Evolutionary conservation across 2,113 vertebrate species (phyloP).

Genomic region (Gymnarchus niloticus): DNA sequence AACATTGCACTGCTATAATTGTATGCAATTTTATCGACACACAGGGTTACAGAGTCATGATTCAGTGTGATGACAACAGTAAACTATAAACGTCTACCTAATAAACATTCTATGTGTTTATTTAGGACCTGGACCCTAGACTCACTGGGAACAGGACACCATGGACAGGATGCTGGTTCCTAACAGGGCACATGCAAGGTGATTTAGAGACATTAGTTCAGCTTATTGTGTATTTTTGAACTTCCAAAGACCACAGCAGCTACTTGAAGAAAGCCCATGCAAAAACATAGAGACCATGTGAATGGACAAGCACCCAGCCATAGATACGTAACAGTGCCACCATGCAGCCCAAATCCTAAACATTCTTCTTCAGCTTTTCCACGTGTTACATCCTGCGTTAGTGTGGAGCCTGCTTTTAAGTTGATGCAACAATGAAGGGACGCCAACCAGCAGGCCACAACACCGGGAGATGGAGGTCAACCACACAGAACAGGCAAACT

Average conservation of each 20-base stretch:
- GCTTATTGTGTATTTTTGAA: too few species aligned
- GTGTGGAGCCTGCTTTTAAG: too few species aligned
- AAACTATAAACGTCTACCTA: neutral
- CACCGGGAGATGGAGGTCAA: too few species aligned
- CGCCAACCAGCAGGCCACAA: too few species aligned
- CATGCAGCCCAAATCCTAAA: neutral
- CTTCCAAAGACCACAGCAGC: neutral
- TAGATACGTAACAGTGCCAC: too few species aligned
- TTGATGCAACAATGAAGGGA: too few species aligned
- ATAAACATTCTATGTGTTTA: too few species aligned
- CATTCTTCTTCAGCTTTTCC: too few species aligned
- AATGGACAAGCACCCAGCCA: neutral
- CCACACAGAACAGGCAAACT: too few species aligned
- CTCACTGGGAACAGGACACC: neutral
- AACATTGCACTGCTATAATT: neutral
- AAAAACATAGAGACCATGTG: neutral
- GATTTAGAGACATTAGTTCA: neutral
- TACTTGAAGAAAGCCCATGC: neutral
- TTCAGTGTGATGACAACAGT: neutral
- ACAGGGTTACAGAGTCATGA: neutral
- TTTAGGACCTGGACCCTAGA: neutral
- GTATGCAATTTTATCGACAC: neutral
- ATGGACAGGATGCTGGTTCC: neutral
- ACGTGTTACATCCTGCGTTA: too few species aligned
- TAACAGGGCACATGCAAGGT: neutral